These are phyloP conservation scores for Cataglyphis cursor DNA, from an alignment of 2,888 invertebrate genomes.

Conservation along the genomic window DNA sequence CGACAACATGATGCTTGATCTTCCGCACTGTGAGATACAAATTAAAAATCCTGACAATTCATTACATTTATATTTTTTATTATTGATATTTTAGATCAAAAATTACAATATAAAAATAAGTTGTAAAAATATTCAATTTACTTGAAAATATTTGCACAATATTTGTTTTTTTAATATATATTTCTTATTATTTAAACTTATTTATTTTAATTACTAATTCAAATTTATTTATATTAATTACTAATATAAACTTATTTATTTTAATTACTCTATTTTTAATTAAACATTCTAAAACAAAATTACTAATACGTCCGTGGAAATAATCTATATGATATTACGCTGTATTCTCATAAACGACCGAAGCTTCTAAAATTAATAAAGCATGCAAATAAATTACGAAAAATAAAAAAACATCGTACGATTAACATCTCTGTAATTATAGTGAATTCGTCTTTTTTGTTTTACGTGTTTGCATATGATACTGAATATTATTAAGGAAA, in stretches of 20 bases:
- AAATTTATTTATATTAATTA: neutral
- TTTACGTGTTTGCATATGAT: neutral
- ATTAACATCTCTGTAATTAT: neutral
- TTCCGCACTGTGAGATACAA: neutral
- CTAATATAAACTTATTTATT: neutral
- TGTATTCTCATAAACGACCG: neutral
- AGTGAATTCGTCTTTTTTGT: neutral
- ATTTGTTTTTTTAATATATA: neutral
- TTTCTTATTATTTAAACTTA: neutral
- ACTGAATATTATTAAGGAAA: neutral
- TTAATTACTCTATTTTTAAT: conserved; percentile 4
- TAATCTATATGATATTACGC: neutral
- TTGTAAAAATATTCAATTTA: neutral
- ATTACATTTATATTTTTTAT: neutral
- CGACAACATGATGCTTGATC: conserved; percentile 41
- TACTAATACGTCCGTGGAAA: neutral
- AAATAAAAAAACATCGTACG: neutral
- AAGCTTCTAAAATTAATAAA: conserved; percentile 18
- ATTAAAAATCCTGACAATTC: conserved; percentile 14
- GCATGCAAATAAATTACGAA: neutral
- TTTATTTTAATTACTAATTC: neutral
- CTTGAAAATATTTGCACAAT: neutral
- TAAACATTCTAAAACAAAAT: neutral
- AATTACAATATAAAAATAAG: neutral
- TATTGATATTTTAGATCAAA: neutral